phyloP scores from a whole-genome alignment of 2,888 invertebrate species.

The Volucella zonaria region DNA sequence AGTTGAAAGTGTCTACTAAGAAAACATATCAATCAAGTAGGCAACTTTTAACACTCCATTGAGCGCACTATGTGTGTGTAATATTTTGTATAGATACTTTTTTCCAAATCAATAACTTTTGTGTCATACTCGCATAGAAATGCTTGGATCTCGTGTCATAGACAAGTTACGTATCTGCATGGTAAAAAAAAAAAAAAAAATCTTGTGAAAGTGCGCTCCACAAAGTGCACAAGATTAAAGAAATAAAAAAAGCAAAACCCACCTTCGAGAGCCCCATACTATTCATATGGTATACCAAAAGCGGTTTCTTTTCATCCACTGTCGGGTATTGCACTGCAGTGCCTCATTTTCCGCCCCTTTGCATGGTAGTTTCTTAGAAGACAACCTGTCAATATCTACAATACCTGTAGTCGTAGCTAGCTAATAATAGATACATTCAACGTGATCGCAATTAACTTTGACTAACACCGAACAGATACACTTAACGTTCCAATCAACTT shows the following conservation, averaged over 20 bases:
- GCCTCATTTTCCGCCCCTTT: background rate
- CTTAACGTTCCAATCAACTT: constrained; percentile 27
- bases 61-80: background rate
- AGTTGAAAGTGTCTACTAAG: constrained; percentile 18
- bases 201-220: constrained; percentile 51
- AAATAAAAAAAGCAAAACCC: constrained; percentile 1
- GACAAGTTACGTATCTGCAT: constrained; percentile 1
- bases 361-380: constrained; percentile 16
- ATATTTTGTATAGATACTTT: too few relatives aligned
- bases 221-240: background rate
- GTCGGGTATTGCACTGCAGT: constrained; percentile 56
- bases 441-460: constrained; percentile 49
- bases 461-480: constrained; percentile 47
- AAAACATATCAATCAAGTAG: constrained; percentile 56
- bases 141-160: background rate
- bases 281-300: background rate
- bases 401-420: background rate
- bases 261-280: background rate
- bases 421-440: constrained; percentile 16
- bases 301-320: constrained; percentile 45
- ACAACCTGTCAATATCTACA: constrained; percentile 17
- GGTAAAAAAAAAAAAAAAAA: background rate
- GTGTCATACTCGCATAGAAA: background rate
- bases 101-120: constrained; percentile 38
- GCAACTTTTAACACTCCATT: constrained; percentile 44